Evolutionary conservation across 2,888 invertebrate species (phyloP).

Genomic region (Frankliniella fusca): DNA sequence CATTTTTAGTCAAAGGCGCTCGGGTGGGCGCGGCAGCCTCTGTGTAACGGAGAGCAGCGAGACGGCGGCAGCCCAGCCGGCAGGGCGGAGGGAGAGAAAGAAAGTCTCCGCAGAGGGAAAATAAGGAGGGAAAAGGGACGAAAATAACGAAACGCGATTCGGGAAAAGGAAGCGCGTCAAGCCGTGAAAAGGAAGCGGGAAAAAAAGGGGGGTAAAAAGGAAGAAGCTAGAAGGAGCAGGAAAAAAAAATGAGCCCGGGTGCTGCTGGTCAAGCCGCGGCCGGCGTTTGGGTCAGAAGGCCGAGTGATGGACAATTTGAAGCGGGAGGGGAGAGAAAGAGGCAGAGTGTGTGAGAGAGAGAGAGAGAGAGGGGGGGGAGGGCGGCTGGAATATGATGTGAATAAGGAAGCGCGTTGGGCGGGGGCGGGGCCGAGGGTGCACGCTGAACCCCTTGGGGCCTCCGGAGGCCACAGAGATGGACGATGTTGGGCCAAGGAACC

Average conservation of each 20-base stretch:
- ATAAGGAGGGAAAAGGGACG: not conserved
- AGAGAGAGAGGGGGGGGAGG: not conserved
- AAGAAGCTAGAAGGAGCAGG: too few species aligned
- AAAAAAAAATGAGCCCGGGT: not conserved
- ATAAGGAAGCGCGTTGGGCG: not conserved
- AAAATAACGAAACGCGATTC: too few species aligned
- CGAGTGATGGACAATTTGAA: not conserved
- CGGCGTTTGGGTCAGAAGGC: not conserved
- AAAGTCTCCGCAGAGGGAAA: too few species aligned
- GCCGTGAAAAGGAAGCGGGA: not conserved
- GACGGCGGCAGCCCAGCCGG: not conserved
- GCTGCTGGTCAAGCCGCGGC: not conserved
- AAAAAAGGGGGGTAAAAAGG: not conserved
- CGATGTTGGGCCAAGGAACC: not conserved
- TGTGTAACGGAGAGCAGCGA: too few species aligned
- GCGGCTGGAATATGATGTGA: not conserved
- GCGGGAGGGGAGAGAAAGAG: too few species aligned
- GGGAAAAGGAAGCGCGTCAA: not conserved
- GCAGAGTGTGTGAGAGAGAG: not conserved
- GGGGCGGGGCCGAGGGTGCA: not conserved
- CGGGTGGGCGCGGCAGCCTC: too few species aligned
- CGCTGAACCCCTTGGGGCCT: too few species aligned
- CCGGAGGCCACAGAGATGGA: not conserved
- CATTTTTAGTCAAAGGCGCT: not conserved
- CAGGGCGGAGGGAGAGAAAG: too few species aligned